These are phyloP conservation scores for Beaufortia kweichowensis DNA, from an alignment of 2,113 vertebrate species.

Conservation along the genomic window DNA sequence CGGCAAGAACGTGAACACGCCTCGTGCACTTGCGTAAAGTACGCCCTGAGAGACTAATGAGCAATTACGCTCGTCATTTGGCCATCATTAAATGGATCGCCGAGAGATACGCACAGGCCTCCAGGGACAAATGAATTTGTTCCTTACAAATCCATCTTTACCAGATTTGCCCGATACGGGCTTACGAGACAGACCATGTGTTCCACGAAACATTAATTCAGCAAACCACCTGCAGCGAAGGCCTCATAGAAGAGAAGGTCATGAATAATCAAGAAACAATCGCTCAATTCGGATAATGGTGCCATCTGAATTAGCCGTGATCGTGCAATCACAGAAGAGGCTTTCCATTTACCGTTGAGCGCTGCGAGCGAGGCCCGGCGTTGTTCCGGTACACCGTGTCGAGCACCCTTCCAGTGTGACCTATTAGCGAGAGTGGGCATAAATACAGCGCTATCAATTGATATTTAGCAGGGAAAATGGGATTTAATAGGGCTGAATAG, in stretches of 20 bases:
- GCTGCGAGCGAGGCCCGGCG: background rate
- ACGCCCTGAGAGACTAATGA: conserved; percentile 40
- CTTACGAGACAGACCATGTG: conserved; percentile 45
- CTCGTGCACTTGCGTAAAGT: background rate
- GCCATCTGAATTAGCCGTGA: conserved; percentile 40
- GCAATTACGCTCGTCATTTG: conserved; percentile 51
- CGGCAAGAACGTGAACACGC: too few relatives aligned
- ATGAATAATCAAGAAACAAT: conserved; percentile 53
- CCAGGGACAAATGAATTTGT: conserved; percentile 35
- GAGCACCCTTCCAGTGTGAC: background rate
- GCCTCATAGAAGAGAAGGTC: conserved; percentile 38
- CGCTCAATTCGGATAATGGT: conserved; percentile 43
- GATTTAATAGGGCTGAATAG: background rate
- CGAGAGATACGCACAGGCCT: conserved; percentile 26
- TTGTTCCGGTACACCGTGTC: background rate
- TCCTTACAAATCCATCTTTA: conserved; percentile 46
- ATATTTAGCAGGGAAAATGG: background rate
- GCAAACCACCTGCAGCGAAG: conserved; percentile 28
- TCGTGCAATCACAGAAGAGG: background rate
- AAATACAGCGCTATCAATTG: conserved; percentile 3
- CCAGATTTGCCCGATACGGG: conserved; percentile 46
- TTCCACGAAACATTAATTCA: conserved; percentile 43
- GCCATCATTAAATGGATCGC: conserved; percentile 53
- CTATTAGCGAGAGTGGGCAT: conserved; percentile 6
- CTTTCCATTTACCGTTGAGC: background rate